A percentile compares a stretch with the other conserved stretches of the same genome.
These are phyloP conservation scores for Pecten maximus DNA, from an alignment of 2,888 invertebrate genomes.

Conservation along the genomic window DNA sequence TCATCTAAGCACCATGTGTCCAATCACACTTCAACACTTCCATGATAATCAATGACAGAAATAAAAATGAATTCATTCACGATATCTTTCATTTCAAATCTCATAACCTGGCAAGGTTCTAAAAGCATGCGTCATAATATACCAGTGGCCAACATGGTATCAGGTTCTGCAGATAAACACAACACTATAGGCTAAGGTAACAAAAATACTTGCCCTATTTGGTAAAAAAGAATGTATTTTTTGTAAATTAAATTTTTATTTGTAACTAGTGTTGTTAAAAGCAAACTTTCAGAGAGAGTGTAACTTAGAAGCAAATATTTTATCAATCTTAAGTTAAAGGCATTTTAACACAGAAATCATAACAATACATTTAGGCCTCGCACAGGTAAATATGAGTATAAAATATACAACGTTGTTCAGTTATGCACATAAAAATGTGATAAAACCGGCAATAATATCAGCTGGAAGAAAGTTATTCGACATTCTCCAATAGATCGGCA, in stretches of 20 bases:
- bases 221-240: not conserved
- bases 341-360: not conserved
- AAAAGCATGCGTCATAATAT: not conserved
- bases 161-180: not conserved
- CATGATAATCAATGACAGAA: not conserved
- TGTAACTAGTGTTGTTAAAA: not conserved
- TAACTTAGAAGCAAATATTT: not conserved
- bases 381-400: not conserved
- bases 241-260: not conserved
- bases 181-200: not conserved
- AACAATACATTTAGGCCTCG: not conserved
- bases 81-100: conserved; percentile 4
- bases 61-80: not conserved
- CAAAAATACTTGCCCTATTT: not conserved
- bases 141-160: not conserved
- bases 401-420: not conserved
- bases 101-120: not conserved
- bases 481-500: not conserved
- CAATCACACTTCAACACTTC: not conserved
- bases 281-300: not conserved
- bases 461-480: not conserved
- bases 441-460: not conserved
- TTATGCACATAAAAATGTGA: not conserved
- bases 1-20: conserved; percentile 12
- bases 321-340: not conserved